Percentiles rank a stretch among this genome's conserved stretches.
Evolutionary conservation across 2,113 vertebrate species (phyloP).

Genomic region (Lanius ludovicianus): DNA sequence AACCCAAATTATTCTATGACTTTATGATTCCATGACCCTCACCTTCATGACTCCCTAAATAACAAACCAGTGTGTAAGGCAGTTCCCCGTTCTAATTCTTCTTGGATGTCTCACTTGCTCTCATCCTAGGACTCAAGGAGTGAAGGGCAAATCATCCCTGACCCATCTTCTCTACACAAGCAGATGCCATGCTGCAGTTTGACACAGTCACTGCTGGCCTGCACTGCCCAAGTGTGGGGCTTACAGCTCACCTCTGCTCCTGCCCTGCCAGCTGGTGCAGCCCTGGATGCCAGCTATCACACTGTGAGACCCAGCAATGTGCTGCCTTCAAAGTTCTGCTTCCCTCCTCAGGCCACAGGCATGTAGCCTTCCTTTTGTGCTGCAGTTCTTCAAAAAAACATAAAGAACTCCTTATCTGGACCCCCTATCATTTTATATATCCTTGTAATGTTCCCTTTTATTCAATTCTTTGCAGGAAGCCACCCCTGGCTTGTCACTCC

Average conservation of each 20-base stretch:
- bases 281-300: not conserved
- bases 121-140: not conserved
- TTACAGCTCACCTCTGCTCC: not conserved
- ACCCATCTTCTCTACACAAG: not conserved
- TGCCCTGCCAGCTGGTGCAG: not conserved
- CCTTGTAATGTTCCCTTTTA: not conserved
- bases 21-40: not conserved
- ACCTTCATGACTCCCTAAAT: not conserved
- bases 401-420: not conserved
- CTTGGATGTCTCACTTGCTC: not conserved
- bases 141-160: not conserved
- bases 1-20: not conserved
- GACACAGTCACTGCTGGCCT: not conserved
- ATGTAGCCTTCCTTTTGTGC: not conserved
- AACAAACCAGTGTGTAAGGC: not conserved
- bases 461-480: not conserved
- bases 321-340: not conserved
- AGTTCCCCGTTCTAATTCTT: not conserved
- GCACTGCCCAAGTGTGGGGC: not conserved
- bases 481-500: not conserved
- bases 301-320: not conserved
- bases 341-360: not conserved
- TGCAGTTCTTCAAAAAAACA: not conserved
- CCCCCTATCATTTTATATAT: not conserved
- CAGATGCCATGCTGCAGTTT: not conserved